Conservation (phyloP, 1,140 invertebrate species). For the Drosophila bocki region DNA sequence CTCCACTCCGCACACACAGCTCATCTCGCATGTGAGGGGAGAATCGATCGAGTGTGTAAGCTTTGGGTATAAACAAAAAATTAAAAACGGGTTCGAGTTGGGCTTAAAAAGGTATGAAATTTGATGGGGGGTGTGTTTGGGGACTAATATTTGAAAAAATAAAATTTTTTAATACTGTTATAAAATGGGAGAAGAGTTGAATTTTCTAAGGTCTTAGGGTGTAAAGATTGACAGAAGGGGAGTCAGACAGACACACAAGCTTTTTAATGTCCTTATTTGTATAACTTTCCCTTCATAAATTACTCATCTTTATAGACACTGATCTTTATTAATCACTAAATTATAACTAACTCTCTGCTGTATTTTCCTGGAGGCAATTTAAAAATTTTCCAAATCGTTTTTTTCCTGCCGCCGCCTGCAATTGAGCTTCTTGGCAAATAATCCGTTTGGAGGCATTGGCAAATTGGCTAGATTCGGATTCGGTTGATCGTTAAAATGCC, state of each 20-base stretch:
- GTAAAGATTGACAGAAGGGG: neutral
- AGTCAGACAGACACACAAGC: no score
- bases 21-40: conserved; percentile 41
- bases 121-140: neutral
- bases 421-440: conserved; percentile 34
- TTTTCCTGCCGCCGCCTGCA: conserved; percentile 27
- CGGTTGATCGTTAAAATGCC: conserved; percentile 58
- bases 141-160: neutral
- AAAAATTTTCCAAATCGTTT: conserved; percentile 20
- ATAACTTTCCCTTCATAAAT: neutral
- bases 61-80: conserved; percentile 78
- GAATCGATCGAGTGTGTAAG: conserved; percentile 73
- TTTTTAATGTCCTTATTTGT: neutral
- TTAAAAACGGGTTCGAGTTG: conserved; percentile 47
- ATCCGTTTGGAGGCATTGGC: conserved; percentile 53
- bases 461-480: conserved; percentile 45
- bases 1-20: neutral
- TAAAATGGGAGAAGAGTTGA: neutral
- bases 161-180: neutral
- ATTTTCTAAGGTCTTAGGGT: neutral
- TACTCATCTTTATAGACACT: neutral
- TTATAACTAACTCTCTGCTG: neutral
- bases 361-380: conserved; percentile 8
- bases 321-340: conserved; percentile 19
- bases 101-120: neutral